Conservation (phyloP, 2,113 vertebrate species). For the Falcunculus frontatus region DNA sequence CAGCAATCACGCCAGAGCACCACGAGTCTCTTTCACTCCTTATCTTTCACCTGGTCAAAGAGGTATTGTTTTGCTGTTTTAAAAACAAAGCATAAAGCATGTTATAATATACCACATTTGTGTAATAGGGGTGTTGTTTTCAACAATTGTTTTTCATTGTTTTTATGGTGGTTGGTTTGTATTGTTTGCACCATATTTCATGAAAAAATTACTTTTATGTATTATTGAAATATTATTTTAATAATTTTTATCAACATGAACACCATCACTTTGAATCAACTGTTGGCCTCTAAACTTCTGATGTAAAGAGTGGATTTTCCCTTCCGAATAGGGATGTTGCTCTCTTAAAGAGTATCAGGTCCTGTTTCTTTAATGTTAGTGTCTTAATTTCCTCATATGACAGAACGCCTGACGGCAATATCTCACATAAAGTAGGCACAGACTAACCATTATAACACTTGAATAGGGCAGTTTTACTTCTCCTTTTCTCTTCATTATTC, state of each 20-base stretch:
- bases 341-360: not conserved
- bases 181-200: not conserved
- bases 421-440: not conserved
- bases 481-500: not conserved
- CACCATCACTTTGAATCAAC: not conserved
- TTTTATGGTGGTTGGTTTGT: not conserved
- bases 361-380: not conserved
- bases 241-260: not conserved
- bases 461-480: not conserved
- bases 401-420: not conserved
- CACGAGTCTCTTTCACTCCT: not conserved
- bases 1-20: not conserved
- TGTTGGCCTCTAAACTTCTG: not conserved
- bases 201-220: not conserved
- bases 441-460: not conserved
- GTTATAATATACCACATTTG: not conserved
- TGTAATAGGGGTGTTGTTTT: rapidly evolving
- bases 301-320: not conserved
- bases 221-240: not conserved
- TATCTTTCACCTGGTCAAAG: not conserved
- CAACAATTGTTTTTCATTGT: not conserved
- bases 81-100: not conserved
- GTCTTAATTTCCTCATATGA: not conserved
- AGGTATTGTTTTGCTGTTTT: not conserved
- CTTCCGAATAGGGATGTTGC: not conserved